Base-by-base conservation (phyloP, 2,888 invertebrate genomes). In the Mythimna loreyi region DNA sequence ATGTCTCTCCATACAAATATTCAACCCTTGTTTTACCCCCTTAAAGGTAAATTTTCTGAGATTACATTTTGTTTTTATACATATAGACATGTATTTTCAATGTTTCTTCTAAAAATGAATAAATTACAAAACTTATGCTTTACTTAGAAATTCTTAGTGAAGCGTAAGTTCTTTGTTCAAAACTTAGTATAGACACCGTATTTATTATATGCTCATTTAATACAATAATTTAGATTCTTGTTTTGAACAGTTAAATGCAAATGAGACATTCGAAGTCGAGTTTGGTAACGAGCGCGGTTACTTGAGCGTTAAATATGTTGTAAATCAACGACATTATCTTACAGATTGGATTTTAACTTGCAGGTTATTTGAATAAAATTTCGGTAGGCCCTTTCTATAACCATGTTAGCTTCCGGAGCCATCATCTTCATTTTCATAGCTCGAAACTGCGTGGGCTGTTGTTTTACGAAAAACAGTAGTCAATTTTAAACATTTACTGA, bases 261-360 rank as follows among this genome's bases (percentile, higher is more conserved):
- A 77, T 74, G 57, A 78, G 69, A n/a, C 60, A 33, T 73, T 74
- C 25, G 21, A 33, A 55, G 13, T 56, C 52, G 61, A 63, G 49
- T 62, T 69, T 62, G 28, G 56, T 67, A 45, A 64, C 25, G 13
- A 36, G 21, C 2, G 4, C 5, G 25, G 23, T 56, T 60, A 57
- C 40, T 68, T 56, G 30, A 28, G 19, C 55, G 19, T 52, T 63
- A 36, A 59, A 71, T 62, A 52, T 36, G 47, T 59, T 56, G 47
- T 72, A 76, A 53, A 73, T 58, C 73, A 72, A 66, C 49, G 5
- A 50, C 49, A 56, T 36, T 65, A 61, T 57, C 23, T 58, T 52
- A 28, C 63, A 63, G 16, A 52, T 52, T 53, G 11, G 23, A 62
- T 62, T 77, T 52, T 55, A 55, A 62, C 28, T 40, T 21, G 7